Conservation (phyloP, 2,888 invertebrate species). For the Drosophila austrosaltans region DNA sequence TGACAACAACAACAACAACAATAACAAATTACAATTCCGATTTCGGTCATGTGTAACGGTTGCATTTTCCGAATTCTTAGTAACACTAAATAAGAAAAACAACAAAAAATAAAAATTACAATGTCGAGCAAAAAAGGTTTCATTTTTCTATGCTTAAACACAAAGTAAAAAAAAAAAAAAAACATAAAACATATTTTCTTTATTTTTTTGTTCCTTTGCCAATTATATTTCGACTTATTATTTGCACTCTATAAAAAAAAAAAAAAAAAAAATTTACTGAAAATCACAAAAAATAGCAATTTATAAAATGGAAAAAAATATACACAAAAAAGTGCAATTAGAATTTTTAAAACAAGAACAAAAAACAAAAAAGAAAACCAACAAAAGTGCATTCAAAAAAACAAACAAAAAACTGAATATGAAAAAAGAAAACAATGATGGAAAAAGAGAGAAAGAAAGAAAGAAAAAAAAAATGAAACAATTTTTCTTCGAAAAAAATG, state of each 20-base stretch:
- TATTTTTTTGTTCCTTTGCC: neutral
- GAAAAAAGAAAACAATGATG: slow-evolving; percentile 30
- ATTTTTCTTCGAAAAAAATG: slow-evolving; percentile 75
- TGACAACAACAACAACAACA: too few relatives aligned
- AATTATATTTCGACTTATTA: neutral
- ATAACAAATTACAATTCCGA: neutral
- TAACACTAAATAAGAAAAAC: neutral
- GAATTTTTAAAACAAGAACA: slow-evolving; percentile 65
- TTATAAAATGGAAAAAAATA: slow-evolving; percentile 42
- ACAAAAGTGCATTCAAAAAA: slow-evolving; percentile 69
- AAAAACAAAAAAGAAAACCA: slow-evolving; percentile 29
- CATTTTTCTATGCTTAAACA: slow-evolving; percentile 12
- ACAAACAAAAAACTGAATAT: slow-evolving; percentile 48
- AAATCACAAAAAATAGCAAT: slow-evolving; percentile 22
- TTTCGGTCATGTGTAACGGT: neutral
- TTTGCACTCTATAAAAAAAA: neutral
- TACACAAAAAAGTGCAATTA: slow-evolving; percentile 74
- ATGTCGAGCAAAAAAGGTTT: slow-evolving; percentile 16
- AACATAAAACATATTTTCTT: slow-evolving; percentile 6
- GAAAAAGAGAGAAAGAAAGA: slow-evolving; percentile 24
- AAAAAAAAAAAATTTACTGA: slow-evolving; percentile 30
- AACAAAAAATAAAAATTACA: slow-evolving; percentile 14
- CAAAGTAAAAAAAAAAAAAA: neutral
- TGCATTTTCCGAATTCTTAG: neutral
- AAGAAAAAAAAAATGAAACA: slow-evolving; percentile 40